A percentile compares a stretch with the other conserved stretches of the same genome.
phyloP scores from a whole-genome alignment of 2,113 vertebrate species.

The Daboia siamensis region DNA sequence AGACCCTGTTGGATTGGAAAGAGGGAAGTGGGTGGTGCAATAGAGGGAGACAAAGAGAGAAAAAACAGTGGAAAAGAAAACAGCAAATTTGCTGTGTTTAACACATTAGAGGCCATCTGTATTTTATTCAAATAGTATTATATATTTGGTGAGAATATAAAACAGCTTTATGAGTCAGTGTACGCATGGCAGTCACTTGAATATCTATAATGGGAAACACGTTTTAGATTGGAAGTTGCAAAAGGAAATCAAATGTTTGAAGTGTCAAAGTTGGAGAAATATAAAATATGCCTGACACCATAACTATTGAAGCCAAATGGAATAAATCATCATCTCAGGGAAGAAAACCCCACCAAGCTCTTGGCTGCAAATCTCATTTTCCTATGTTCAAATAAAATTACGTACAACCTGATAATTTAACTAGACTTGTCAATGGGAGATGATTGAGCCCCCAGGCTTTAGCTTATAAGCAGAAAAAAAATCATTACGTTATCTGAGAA shows the following conservation, averaged over 20 bases:
- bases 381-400: constrained; percentile 71
- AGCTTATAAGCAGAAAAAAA: constrained; percentile 49
- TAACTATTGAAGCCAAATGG: constrained; percentile 69
- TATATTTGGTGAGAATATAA: constrained; percentile 73
- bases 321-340: constrained; percentile 73
- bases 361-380: constrained; percentile 71
- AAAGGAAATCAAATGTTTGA: constrained; percentile 74
- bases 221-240: constrained; percentile 70
- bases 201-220: constrained; percentile 72
- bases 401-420: constrained; percentile 75
- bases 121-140: constrained; percentile 74
- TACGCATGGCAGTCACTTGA: constrained; percentile 65
- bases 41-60: background rate
- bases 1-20: constrained; percentile 43
- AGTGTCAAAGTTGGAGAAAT: constrained; percentile 70
- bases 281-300: constrained; percentile 70
- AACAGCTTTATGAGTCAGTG: constrained; percentile 67
- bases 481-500: constrained; percentile 57
- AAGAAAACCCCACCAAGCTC: constrained; percentile 70
- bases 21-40: background rate
- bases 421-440: constrained; percentile 71
- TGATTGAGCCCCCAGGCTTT: constrained; percentile 66
- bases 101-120: constrained; percentile 69
- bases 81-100: constrained; percentile 64
- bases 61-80: constrained; percentile 49